Evolutionary conservation across 1,140 invertebrate genomes (phyloP).

Genomic region (Hirudo medicinalis): DNA sequence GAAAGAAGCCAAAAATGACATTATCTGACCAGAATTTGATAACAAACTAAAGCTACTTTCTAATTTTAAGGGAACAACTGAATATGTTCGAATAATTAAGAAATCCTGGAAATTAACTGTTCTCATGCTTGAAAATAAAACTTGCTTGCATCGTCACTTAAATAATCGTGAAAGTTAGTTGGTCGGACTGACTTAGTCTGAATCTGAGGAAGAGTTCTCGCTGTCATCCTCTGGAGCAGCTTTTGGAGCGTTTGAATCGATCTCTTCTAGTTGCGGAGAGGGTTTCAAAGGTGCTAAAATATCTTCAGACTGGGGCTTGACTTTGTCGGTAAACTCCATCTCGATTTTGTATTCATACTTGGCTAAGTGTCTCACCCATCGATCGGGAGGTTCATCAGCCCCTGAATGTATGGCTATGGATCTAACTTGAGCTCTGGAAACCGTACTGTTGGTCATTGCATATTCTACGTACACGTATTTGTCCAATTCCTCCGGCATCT

Average conservation of each 20-base stretch:
- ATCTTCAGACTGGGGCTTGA: constrained; percentile 17
- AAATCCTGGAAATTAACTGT: no score
- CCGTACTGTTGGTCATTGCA: constrained; percentile 94
- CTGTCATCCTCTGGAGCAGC: constrained; percentile 21
- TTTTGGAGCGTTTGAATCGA: constrained; percentile 15
- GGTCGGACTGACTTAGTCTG: constrained; percentile 9
- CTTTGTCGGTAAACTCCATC: constrained; percentile 30
- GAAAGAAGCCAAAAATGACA: no score
- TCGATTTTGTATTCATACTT: constrained; percentile 72
- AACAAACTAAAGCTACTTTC: no score
- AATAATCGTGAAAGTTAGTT: background rate
- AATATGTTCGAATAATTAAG: no score
- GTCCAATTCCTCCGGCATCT: constrained; percentile 81
- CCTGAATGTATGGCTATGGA: constrained; percentile 73
- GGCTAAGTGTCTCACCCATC: constrained; percentile 92
- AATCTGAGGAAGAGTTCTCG: constrained; percentile 19
- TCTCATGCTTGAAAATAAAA: no score
- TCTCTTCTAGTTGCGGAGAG: background rate
- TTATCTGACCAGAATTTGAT: no score
- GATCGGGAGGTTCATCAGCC: constrained; percentile 85
- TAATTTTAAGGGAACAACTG: no score
- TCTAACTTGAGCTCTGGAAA: constrained; percentile 86
- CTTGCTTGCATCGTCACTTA: background rate
- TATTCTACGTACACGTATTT: constrained; percentile 83
- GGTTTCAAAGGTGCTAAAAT: constrained; percentile 14